Base-by-base conservation (phyloP, 2,888 invertebrate genomes). In the Penaeus monodon region DNA sequence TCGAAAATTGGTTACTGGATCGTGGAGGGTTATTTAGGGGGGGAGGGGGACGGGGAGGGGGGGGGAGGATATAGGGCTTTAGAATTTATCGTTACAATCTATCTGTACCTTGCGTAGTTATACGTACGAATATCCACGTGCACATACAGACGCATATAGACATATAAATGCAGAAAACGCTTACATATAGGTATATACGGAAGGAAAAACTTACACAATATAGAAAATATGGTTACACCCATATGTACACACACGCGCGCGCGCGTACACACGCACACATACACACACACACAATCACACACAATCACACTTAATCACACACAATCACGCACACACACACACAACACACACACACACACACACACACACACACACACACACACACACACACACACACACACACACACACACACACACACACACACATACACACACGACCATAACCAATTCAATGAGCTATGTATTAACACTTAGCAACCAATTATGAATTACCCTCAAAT, bases 301-400 rank as follows among this genome's bases (percentile, higher is more conserved):
- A 49, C n/a, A 17, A 24, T 14, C 22, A 7, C 49, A 17, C 38
- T 3, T 6, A 77, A 2, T 4, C 22, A n/a, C 24, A 10, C 24
- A 20, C 77, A 10, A 57, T 24, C 49, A 22, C n/a, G 12, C 49
- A 24, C n/a, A 49, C 77, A n/a, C 49, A 77, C 49, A 12, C 77
- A 77, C 49, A 24, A 77, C 49, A 77, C 77, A 44, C 17, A 44
- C n/a, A 44, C n/a, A 77, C 77, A 38, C 77, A 77, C 49, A 44
- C 77, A 77, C 77, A 44, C 77, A 77, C 76, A 76, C 76, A 76
- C 76, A 76, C 76, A 76, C 76, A 76, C 76, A 76, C 74, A 27
- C 27, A 74, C 74, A 27, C 27, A 33, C 29, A 74, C 38, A 74
- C 74, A 33, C 27, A 27, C 74, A 27, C 74, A 27, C 74, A 27